phyloP scores from a whole-genome alignment of 2,888 invertebrate species.

The Latheticus oryzae region DNA sequence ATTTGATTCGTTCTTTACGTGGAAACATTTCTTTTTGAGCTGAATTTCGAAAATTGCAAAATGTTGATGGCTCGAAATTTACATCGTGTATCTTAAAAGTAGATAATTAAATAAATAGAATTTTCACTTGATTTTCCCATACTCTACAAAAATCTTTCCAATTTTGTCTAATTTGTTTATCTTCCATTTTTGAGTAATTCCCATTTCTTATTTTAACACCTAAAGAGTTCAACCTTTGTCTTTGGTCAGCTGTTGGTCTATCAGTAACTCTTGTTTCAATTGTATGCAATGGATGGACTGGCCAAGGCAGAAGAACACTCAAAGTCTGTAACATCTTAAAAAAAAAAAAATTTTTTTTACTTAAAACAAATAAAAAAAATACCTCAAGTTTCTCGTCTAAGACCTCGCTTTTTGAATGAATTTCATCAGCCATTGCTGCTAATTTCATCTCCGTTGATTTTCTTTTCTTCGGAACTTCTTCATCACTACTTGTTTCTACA shows the following conservation, averaged over 20 bases:
- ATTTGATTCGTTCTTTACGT: constrained; percentile 38
- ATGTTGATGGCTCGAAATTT: constrained; percentile 42
- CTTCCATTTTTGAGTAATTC: constrained; percentile 29
- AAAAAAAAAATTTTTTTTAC: too few species aligned
- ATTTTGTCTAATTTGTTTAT: constrained; percentile 28
- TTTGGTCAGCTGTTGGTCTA: constrained; percentile 15
- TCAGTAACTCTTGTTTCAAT: constrained; percentile 21
- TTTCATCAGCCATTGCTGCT: too few species aligned
- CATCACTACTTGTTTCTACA: too few species aligned
- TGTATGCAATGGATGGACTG: constrained; percentile 26
- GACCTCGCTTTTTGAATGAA: too few species aligned
- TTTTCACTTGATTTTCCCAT: constrained; percentile 2
- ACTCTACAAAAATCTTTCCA: constrained; percentile 38
- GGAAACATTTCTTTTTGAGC: constrained; percentile 8
- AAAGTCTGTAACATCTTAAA: constrained; percentile 21
- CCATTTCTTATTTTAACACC: constrained; percentile 30
- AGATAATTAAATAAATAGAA: constrained; percentile 17
- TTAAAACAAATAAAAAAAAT: too few species aligned
- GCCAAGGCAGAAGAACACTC: constrained; percentile 15
- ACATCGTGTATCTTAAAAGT: constrained; percentile 48
- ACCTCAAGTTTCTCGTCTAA: too few species aligned
- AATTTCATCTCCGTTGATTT: too few species aligned
- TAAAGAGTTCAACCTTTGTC: constrained; percentile 4
- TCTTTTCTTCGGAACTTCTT: too few species aligned
- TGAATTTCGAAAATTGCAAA: constrained; percentile 29